These are phyloP conservation scores for Seladonia tumulorum DNA, from an alignment of 2,888 invertebrate genomes.

Conservation along the genomic window DNA sequence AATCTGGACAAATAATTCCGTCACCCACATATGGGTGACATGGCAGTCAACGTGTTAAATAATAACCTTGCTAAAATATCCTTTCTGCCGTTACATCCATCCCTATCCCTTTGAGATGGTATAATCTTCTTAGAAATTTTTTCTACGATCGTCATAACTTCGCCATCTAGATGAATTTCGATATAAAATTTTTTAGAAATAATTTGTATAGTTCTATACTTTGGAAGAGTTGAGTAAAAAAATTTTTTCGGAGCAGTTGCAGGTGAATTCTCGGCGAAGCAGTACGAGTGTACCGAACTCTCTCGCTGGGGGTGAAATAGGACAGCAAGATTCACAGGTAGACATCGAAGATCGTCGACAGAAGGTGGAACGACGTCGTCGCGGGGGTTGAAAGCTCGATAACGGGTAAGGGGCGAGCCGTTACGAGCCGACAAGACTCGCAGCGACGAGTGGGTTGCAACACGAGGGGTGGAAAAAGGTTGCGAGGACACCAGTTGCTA, in stretches of 20 bases:
- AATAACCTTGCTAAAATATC: too few species aligned
- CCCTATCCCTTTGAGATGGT: background rate
- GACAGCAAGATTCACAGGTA: background rate
- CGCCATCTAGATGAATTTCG: too few species aligned
- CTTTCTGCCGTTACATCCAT: background rate
- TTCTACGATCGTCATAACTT: too few species aligned
- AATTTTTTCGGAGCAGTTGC: background rate
- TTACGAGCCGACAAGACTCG: slow-evolving; percentile 39
- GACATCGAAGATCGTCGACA: slow-evolving; percentile 50
- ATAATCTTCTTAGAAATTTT: too few species aligned
- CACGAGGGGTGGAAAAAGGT: slow-evolving; percentile 67
- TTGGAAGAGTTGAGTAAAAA: background rate
- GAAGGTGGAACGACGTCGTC: slow-evolving; percentile 51
- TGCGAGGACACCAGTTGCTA: slow-evolving; percentile 83
- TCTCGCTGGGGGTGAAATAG: background rate
- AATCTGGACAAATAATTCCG: too few species aligned
- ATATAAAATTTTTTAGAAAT: background rate
- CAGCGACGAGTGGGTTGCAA: slow-evolving; percentile 35
- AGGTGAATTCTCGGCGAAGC: background rate
- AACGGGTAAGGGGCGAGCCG: slow-evolving; percentile 27
- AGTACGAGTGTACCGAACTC: background rate
- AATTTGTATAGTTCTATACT: background rate
- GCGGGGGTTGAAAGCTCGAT: slow-evolving; percentile 36
- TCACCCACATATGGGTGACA: too few species aligned
- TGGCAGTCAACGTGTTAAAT: too few species aligned